A percentile compares a stretch with the other conserved stretches of the same genome.
phyloP scores from a whole-genome alignment of 2,113 vertebrate species.

The Percina caprodes region DNA sequence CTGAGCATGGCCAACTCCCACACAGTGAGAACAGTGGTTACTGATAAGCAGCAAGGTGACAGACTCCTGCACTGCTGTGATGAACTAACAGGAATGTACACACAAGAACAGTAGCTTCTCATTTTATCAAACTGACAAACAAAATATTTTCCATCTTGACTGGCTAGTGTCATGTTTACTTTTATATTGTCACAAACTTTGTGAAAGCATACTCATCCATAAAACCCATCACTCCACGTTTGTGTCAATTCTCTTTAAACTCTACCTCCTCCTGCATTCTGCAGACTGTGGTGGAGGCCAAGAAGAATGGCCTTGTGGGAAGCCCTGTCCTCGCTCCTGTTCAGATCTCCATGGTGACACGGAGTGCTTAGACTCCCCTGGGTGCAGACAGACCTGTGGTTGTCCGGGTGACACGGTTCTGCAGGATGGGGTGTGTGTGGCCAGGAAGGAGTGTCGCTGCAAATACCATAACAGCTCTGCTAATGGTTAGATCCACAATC shows the following conservation, averaged over 20 bases:
- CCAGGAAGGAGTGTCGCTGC: slow-evolving; percentile 83
- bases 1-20: background rate
- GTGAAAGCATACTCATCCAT: background rate
- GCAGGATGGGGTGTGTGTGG: slow-evolving; percentile 87
- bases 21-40: background rate
- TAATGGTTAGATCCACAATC: slow-evolving; percentile 62
- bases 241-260: background rate
- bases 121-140: background rate
- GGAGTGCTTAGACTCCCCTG: slow-evolving; percentile 74
- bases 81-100: background rate
- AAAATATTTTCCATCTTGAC: background rate
- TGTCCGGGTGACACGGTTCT: slow-evolving; percentile 84
- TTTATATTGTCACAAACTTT: background rate
- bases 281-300: slow-evolving; percentile 86
- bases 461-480: slow-evolving; percentile 83
- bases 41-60: slow-evolving; percentile 4
- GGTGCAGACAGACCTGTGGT: slow-evolving; percentile 84
- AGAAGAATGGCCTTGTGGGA: slow-evolving; percentile 84
- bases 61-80: background rate
- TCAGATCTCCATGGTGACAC: slow-evolving; percentile 87
- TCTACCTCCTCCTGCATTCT: background rate
- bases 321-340: slow-evolving; percentile 88
- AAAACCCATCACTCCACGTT: background rate
- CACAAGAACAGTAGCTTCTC: background rate
- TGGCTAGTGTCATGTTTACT: background rate